These are phyloP conservation scores for Heliangelus exortis DNA, from an alignment of 2,797 vertebrate genomes.

Conservation along the genomic window DNA sequence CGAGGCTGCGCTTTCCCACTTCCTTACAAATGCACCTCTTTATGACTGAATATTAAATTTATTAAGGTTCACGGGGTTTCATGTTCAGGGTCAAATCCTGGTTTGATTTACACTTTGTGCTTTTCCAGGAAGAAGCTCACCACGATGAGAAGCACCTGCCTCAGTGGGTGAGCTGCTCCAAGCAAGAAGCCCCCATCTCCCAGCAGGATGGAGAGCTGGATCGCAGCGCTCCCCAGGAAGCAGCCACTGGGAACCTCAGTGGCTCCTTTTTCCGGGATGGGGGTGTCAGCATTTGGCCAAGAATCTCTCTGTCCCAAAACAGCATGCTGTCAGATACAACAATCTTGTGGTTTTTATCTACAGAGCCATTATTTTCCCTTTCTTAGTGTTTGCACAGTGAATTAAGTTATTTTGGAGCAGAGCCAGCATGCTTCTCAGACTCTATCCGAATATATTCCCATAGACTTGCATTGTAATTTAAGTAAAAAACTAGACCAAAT, in stretches of 20 bases:
- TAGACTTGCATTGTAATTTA: background rate
- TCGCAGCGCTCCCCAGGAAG: background rate
- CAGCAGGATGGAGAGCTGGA: background rate
- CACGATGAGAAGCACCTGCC: background rate
- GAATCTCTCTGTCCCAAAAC: background rate
- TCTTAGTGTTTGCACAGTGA: slow-evolving; percentile 40
- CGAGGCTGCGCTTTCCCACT: background rate
- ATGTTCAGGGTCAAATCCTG: background rate
- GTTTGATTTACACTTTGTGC: background rate
- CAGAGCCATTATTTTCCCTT: slow-evolving; percentile 32
- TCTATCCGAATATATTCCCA: slow-evolving; percentile 36
- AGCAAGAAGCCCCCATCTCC: accelerated
- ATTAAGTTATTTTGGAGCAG: slow-evolving; percentile 48
- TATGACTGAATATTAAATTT: background rate
- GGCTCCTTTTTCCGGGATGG: background rate
- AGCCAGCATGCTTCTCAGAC: slow-evolving; percentile 7
- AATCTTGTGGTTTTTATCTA: slow-evolving; percentile 26
- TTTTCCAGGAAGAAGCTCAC: background rate
- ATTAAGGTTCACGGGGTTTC: background rate
- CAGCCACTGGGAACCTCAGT: background rate
- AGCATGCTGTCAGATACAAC: background rate
- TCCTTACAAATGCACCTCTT: background rate
- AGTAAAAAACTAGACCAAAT: background rate
- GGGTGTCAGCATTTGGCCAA: slow-evolving; percentile 24
- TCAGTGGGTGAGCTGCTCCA: background rate